Evolutionary conservation across 1,140 invertebrate species (phyloP).

Genomic region (Drosophila paulistorum): DNA sequence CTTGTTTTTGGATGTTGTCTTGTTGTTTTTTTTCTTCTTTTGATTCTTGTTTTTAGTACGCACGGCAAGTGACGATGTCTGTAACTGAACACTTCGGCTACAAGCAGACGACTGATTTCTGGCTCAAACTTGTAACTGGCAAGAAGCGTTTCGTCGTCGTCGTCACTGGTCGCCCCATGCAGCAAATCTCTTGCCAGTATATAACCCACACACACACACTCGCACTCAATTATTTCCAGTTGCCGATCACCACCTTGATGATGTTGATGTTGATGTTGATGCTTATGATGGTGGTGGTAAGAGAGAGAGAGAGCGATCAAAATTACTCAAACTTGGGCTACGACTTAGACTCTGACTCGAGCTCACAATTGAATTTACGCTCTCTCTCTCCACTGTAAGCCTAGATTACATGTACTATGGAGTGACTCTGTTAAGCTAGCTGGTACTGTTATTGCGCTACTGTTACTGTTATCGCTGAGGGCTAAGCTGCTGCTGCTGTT

Average conservation of each 20-base stretch:
- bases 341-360: neutral
- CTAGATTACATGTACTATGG: neutral
- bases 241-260: slow-evolving; percentile 5
- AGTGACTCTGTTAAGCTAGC: slow-evolving; percentile 44
- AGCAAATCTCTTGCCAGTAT: slow-evolving; percentile 55
- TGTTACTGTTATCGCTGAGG: slow-evolving; percentile 29
- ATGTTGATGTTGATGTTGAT: too few relatives aligned
- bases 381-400: neutral
- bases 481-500: slow-evolving; percentile 5
- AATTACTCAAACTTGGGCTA: neutral
- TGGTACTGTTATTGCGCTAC: neutral
- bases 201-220: slow-evolving; percentile 32
- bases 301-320: slow-evolving; percentile 14
- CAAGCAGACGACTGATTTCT: slow-evolving; percentile 81
- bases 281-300: neutral
- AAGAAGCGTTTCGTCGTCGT: slow-evolving; percentile 70
- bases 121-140: slow-evolving; percentile 62
- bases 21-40: slow-evolving; percentile 5
- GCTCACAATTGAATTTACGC: neutral
- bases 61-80: slow-evolving; percentile 55
- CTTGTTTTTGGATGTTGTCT: slow-evolving; percentile 24
- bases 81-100: slow-evolving; percentile 79
- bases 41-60: slow-evolving; percentile 14
- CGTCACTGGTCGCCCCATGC: slow-evolving; percentile 35
- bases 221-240: slow-evolving; percentile 31